phyloP scores from a whole-genome alignment of 2,797 vertebrate species.

The Sternotherus odoratus region DNA sequence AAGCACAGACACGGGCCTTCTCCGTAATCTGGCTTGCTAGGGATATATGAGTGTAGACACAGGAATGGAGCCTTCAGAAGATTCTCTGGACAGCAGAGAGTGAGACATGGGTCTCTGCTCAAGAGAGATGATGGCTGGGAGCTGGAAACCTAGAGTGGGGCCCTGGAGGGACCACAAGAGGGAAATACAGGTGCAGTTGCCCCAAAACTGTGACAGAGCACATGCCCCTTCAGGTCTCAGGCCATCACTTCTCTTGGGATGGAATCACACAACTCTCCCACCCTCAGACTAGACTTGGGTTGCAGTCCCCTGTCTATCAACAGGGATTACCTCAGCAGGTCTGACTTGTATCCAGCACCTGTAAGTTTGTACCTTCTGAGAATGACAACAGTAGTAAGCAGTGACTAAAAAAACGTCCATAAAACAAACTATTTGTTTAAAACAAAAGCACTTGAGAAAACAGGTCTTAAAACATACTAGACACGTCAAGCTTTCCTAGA shows the following conservation, averaged over 20 bases:
- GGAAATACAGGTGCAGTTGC: too few species aligned
- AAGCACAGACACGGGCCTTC: too few species aligned
- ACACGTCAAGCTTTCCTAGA: fast-evolving
- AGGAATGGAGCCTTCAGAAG: too few species aligned
- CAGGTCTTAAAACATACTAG: neutral
- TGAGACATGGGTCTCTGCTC: too few species aligned
- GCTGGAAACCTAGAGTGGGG: too few species aligned
- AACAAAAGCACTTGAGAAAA: fast-evolving
- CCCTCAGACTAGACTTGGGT: neutral
- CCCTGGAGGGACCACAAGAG: too few species aligned
- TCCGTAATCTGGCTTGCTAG: too few species aligned
- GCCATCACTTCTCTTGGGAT: neutral
- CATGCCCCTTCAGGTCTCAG: neutral
- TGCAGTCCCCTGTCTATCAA: neutral
- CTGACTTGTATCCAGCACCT: neutral
- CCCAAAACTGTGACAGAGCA: too few species aligned
- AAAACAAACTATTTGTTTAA: neutral
- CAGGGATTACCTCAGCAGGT: neutral
- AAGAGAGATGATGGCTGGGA: too few species aligned
- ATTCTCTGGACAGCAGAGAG: too few species aligned
- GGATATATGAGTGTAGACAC: too few species aligned
- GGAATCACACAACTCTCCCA: neutral
- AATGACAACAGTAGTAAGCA: neutral
- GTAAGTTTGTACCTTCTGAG: neutral
- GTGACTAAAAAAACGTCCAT: fast-evolving